Evolutionary conservation across 2,888 invertebrate species (phyloP).

Genomic region (Eledona agricola): DNA sequence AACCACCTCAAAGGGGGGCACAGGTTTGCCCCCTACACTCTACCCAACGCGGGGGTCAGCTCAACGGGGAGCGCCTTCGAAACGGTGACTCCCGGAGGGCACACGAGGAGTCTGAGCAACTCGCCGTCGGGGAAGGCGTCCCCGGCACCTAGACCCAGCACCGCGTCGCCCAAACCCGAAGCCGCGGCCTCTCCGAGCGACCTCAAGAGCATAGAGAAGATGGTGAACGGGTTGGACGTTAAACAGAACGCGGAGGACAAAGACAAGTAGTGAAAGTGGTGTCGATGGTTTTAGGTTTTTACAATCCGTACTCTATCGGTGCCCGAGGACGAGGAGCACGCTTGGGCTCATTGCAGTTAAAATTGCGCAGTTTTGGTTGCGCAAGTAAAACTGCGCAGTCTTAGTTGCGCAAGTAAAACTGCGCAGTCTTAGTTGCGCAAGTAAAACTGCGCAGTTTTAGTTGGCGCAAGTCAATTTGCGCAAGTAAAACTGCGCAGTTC

Average conservation of each 20-base stretch:
- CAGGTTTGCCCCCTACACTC: conserved; percentile 89
- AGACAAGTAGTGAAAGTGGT: conserved; percentile 55
- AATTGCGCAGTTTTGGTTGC: no score
- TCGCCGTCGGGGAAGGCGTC: conserved; percentile 66
- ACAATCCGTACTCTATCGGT: conserved; percentile 40
- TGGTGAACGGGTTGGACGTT: conserved; percentile 95
- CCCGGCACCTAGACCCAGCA: conserved; percentile 68
- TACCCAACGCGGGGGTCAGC: conserved; percentile 69
- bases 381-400: no score
- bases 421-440: no score
- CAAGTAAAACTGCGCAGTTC: no score
- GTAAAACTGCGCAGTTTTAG: no score
- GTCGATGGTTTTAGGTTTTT: conserved; percentile 30
- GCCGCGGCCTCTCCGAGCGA: conserved; percentile 75
- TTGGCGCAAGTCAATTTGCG: no score
- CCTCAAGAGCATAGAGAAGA: conserved; percentile 95
- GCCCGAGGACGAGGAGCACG: conserved; percentile 5
- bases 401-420: no score
- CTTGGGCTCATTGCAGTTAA: no score
- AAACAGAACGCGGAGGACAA: conserved; percentile 68
- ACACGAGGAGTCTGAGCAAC: conserved; percentile 72
- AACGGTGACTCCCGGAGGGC: conserved; percentile 83
- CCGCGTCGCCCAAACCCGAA: conserved; percentile 65
- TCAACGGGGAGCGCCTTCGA: conserved; percentile 85
- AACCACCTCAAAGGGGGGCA: conserved; percentile 77